These are phyloP conservation scores for Falco berigora DNA, from an alignment of 2,797 vertebrate species.

Conservation along the genomic window DNA sequence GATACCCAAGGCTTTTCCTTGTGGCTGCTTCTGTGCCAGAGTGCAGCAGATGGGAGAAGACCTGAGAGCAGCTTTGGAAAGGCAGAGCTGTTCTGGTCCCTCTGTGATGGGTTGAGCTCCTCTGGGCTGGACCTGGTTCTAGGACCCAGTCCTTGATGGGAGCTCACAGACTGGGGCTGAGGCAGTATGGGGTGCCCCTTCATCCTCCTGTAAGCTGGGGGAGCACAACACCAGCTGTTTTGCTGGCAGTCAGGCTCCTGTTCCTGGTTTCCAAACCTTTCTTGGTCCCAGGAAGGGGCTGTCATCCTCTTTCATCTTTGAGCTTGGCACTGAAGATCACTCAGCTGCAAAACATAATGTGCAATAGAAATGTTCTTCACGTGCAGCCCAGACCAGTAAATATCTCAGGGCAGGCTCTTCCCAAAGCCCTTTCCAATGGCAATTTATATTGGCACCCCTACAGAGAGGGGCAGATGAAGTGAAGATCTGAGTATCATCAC, in stretches of 20 bases:
- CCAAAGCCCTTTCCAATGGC: neutral
- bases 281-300: neutral
- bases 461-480: neutral
- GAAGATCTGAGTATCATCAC: neutral
- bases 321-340: neutral
- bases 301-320: neutral
- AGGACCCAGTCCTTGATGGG: neutral
- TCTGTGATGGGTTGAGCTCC: neutral
- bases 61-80: neutral
- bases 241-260: neutral
- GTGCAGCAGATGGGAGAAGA: conserved; percentile 1
- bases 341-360: neutral
- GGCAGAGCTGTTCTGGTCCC: neutral
- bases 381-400: neutral
- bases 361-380: neutral
- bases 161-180: neutral
- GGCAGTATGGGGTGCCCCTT: neutral
- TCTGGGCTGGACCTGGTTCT: neutral
- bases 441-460: neutral
- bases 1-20: neutral
- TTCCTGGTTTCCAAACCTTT: neutral
- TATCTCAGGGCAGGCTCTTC: neutral
- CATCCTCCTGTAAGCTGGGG: neutral
- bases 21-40: neutral
- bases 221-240: neutral